Evolutionary conservation across 2,888 invertebrate genomes (phyloP).

Genomic region (Subacronicta megacephala): DNA sequence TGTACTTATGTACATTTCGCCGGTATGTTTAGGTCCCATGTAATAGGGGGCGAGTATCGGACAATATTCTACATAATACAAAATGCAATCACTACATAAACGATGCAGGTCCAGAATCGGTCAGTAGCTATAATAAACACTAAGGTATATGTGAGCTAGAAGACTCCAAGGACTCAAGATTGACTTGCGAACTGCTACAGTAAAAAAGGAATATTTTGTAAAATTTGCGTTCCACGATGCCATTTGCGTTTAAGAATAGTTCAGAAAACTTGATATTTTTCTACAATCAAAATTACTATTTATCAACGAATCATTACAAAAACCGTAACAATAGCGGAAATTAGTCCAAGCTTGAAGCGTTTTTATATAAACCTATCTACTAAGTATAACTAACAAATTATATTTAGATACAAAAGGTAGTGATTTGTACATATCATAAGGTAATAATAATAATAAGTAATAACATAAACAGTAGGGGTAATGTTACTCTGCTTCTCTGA

Average conservation of each 20-base stretch:
- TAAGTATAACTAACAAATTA: slow-evolving; percentile 55
- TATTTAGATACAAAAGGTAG: slow-evolving; percentile 60
- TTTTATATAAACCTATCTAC: slow-evolving; percentile 58
- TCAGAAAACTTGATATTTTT: slow-evolving; percentile 47
- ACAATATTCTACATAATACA: background rate
- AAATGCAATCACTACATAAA: background rate
- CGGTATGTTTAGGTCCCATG: too few relatives aligned
- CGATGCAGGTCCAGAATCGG: background rate
- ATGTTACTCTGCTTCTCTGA: too few relatives aligned
- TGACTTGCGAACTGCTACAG: background rate
- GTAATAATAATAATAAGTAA: slow-evolving; percentile 12
- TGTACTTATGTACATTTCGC: too few relatives aligned
- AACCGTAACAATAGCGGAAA: slow-evolving; percentile 42
- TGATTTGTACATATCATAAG: slow-evolving; percentile 56
- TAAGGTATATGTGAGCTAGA: too few relatives aligned
- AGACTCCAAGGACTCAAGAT: too few relatives aligned
- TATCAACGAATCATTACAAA: slow-evolving; percentile 38
- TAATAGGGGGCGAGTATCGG: too few relatives aligned
- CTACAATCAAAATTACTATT: slow-evolving; percentile 38
- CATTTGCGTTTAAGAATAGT: slow-evolving; percentile 49
- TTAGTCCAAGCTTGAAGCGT: slow-evolving; percentile 60
- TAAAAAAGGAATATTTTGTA: slow-evolving; percentile 3
- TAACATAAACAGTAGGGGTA: slow-evolving; percentile 17
- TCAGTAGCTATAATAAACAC: background rate
- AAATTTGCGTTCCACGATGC: too few relatives aligned